These are phyloP conservation scores for Uloborus diversus DNA, from an alignment of 1,140 invertebrate species.

Conservation along the genomic window DNA sequence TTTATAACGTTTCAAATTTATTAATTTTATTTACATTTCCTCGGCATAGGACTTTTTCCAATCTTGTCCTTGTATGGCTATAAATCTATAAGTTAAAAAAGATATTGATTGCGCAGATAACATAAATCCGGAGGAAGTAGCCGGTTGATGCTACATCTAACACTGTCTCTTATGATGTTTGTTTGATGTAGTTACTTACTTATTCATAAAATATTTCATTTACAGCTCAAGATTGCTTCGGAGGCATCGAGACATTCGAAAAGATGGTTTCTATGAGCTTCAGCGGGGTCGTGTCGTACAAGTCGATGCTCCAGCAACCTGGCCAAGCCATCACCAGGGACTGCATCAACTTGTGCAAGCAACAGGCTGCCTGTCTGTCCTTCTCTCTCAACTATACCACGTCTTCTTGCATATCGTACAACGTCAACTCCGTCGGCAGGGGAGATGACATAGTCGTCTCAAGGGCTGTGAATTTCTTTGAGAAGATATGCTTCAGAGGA, in stretches of 20 bases:
- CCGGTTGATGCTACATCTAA: too few relatives aligned
- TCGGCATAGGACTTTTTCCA: too few relatives aligned
- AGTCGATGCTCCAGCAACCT: conserved; percentile 64
- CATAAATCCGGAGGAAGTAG: too few relatives aligned
- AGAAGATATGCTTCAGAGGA: conserved; percentile 67
- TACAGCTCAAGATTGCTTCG: conserved; percentile 64
- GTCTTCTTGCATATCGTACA: conserved; percentile 65
- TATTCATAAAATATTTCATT: too few relatives aligned
- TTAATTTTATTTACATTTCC: too few relatives aligned
- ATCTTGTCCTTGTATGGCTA: too few relatives aligned
- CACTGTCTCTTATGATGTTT: too few relatives aligned
- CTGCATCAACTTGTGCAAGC: conserved; percentile 67
- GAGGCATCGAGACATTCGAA: conserved; percentile 68
- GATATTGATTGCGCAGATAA: too few relatives aligned
- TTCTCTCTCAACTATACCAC: conserved; percentile 67
- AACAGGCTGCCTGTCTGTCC: conserved; percentile 65
- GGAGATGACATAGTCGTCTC: conserved; percentile 63
- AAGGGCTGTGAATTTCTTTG: conserved; percentile 66
- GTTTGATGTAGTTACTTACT: too few relatives aligned
- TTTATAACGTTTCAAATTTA: too few relatives aligned
- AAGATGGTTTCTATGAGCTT: conserved; percentile 66
- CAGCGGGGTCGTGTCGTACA: conserved; percentile 43
- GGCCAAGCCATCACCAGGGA: conserved; percentile 67
- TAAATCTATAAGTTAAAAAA: too few relatives aligned
- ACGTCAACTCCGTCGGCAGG: conserved; percentile 62